Evolutionary conservation across 1,140 invertebrate genomes (phyloP), one percentile per base, ranked within the genome.

Genomic region (Drosophila virilis): DNA sequence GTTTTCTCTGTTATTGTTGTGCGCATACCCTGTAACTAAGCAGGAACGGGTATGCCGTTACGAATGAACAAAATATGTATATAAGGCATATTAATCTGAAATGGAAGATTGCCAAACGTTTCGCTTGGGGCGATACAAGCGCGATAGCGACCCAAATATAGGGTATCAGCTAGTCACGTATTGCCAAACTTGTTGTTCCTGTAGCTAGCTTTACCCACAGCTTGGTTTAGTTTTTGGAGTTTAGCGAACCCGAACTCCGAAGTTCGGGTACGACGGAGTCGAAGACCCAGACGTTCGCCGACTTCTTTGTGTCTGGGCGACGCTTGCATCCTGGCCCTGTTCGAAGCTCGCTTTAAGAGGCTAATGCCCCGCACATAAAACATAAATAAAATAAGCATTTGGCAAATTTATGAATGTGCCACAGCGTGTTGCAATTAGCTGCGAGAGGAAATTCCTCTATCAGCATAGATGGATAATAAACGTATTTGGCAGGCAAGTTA

Each of bases 271-370:
- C n/a, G 42, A 43, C 32, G 38, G 55, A 42, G 71, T 69, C 66
- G 71, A 57, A 32, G 65, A 70, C 65, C 65, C 71, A 52, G 37
- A 43, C 52, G 9, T 62, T 51, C n/a, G 77, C 46, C 57, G 58
- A 45, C 74, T 83, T 58, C 80, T 82, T 82, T 82, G 79, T 82
- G 79, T 82, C 79, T 83, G 22, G 22, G 22, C 22, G 3, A 22
- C 22, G 32, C 38, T 40, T 33, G 67, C 52, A 45, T 68, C 55
- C 52, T 57, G 37, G 15, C 10, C 6, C 15, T 40, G 52, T 6
- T 10, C 42, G 22, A 57, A 55, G 62, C 55, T 48, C 42, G 35
- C 43, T 22, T 12, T 28, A 37, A 22, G 35, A 52, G 68, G 60
- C 60, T 57, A 71, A 60, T 61, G 67, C 33, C 46, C 38, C 46